A percentile compares a stretch with the other conserved stretches of the same genome.
Evolutionary conservation across 2,113 vertebrate genomes (phyloP).

Genomic region (Alces alces): DNA sequence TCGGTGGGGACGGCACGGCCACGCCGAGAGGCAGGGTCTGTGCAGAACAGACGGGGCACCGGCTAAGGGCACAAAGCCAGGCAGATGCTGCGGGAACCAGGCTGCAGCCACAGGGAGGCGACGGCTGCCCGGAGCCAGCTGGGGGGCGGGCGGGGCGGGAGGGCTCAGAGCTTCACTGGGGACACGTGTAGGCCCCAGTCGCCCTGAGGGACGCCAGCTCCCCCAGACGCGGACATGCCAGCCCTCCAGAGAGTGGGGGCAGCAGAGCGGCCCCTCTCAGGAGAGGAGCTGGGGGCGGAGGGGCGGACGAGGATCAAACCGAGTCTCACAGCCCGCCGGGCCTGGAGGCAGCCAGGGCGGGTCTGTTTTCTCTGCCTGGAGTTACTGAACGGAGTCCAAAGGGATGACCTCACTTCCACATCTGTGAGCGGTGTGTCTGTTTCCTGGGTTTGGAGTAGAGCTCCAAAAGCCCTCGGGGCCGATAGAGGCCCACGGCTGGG

Average conservation of each 20-base stretch:
- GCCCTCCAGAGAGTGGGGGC: neutral
- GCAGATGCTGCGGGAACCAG: neutral
- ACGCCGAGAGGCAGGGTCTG: neutral
- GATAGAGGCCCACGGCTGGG: neutral
- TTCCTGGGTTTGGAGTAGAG: neutral
- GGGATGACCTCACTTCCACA: neutral
- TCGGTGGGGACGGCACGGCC: accelerated
- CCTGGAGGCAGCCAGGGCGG: neutral
- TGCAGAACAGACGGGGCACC: neutral
- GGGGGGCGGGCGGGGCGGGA: accelerated
- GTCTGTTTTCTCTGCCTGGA: neutral
- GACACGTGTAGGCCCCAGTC: neutral
- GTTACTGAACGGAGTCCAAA: neutral
- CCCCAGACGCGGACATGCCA: accelerated
- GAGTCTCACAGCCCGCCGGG: neutral
- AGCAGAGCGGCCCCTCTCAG: neutral
- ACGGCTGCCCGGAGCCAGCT: neutral
- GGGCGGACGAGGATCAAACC: neutral
- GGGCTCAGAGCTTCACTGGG: neutral
- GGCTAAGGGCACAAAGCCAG: neutral
- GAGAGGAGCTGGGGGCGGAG: neutral
- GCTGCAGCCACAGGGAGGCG: neutral
- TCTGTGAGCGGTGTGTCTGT: neutral
- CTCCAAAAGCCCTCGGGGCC: neutral
- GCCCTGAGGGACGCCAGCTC: neutral